Conservation (phyloP, 2,888 invertebrate species). For the Eristalinus aeneus region DNA sequence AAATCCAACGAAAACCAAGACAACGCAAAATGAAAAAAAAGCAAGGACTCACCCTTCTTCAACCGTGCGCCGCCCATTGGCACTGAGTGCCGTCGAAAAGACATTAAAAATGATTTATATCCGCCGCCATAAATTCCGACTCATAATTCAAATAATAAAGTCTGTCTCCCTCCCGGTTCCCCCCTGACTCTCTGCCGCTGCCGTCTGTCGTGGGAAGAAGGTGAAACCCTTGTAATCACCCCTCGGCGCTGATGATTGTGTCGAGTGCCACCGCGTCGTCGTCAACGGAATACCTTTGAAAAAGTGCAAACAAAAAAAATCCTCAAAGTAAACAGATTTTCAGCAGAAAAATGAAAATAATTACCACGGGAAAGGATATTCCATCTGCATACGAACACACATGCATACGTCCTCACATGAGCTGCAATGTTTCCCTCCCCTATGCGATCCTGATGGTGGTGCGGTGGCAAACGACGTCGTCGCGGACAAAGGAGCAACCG, state of each 20-base stretch:
- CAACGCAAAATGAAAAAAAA: not conserved
- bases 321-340: slow-evolving; percentile 64
- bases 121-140: slow-evolving; percentile 66
- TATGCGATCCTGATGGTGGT: slow-evolving; percentile 36
- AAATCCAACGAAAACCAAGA: slow-evolving; percentile 19
- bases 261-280: not conserved
- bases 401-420: slow-evolving; percentile 10
- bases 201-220: slow-evolving; percentile 24
- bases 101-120: slow-evolving; percentile 70
- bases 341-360: slow-evolving; percentile 66
- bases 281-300: not conserved
- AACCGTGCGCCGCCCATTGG: slow-evolving; percentile 17
- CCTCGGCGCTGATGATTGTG: not conserved
- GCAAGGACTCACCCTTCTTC: slow-evolving; percentile 28
- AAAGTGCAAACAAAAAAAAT: slow-evolving; percentile 19
- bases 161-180: slow-evolving; percentile 53
- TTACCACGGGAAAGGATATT: slow-evolving; percentile 52
- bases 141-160: slow-evolving; percentile 71
- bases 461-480: not conserved
- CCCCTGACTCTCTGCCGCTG: slow-evolving; percentile 6
- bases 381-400: slow-evolving; percentile 52
- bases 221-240: slow-evolving; percentile 44
- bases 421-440: slow-evolving; percentile 34
- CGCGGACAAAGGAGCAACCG: slow-evolving; percentile 22
- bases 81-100: slow-evolving; percentile 60